A percentile compares a stretch with the other conserved stretches of the same genome.
Evolutionary conservation across 2,113 vertebrate genomes (phyloP).

Genomic region (Otus sunia): DNA sequence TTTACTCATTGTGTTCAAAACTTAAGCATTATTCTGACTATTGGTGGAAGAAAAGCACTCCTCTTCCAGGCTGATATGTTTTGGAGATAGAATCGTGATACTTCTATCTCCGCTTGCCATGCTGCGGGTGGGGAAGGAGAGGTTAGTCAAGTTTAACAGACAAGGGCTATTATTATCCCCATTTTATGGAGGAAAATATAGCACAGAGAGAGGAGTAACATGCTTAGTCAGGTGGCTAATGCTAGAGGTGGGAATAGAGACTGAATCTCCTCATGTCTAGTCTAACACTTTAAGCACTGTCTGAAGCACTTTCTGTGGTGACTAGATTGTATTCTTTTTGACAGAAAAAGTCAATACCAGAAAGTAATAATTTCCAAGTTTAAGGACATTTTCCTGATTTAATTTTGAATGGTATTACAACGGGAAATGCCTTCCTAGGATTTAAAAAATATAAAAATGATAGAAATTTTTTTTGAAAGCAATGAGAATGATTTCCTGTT

Average conservation of each 20-base stretch:
- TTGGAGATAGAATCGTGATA: background rate
- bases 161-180: background rate
- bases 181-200: background rate
- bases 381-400: background rate
- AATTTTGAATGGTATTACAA: background rate
- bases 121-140: background rate
- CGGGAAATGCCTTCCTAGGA: background rate
- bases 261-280: background rate
- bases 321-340: conserved; percentile 4
- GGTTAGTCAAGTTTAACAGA: background rate
- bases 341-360: conserved; percentile 1
- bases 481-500: background rate
- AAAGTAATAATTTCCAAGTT: background rate
- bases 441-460: background rate
- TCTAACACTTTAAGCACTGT: background rate
- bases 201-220: background rate
- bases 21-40: background rate
- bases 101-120: background rate
- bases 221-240: background rate
- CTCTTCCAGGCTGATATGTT: background rate
- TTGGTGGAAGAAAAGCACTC: background rate
- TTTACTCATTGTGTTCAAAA: background rate
- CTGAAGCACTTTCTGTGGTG: background rate
- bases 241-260: background rate
- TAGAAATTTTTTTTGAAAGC: background rate